A percentile compares a stretch with the other conserved stretches of the same genome.
These are phyloP conservation scores for Corvus hawaiiensis DNA, from an alignment of 2,113 vertebrate genomes.

Conservation along the genomic window DNA sequence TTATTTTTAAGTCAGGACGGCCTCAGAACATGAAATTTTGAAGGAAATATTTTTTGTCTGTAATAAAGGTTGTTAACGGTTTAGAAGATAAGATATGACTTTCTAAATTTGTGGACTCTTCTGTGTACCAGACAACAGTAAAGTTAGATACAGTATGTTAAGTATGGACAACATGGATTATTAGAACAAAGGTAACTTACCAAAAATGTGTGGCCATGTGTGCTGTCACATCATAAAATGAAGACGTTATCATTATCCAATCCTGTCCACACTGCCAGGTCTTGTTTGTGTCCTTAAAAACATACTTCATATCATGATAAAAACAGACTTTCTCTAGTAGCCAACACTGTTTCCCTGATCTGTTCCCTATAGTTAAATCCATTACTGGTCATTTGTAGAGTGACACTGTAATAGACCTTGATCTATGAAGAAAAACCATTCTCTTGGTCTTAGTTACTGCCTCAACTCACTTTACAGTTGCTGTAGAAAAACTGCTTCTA, in stretches of 20 bases:
- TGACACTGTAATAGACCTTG: neutral
- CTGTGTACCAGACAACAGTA: neutral
- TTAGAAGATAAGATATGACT: neutral
- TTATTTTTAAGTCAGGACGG: neutral
- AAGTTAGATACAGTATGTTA: neutral
- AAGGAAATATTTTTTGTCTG: neutral
- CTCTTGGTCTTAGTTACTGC: neutral
- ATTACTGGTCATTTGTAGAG: neutral
- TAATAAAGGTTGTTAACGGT: neutral
- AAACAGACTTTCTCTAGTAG: neutral
- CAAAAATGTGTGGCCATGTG: neutral
- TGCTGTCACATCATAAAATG: neutral
- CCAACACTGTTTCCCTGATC: neutral
- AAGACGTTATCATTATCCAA: neutral
- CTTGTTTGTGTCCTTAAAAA: neutral
- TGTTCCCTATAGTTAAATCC: neutral
- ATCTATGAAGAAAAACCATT: neutral
- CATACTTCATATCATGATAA: neutral
- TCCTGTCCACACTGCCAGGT: neutral
- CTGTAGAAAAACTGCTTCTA: neutral
- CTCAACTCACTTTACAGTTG: neutral
- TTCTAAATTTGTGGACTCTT: neutral
- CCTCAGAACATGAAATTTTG: slow-evolving; percentile 18
- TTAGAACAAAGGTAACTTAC: neutral
- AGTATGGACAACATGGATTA: neutral